Evolutionary conservation across 2,797 vertebrate genomes (phyloP).

Genomic region (Ispidina lecontei): DNA sequence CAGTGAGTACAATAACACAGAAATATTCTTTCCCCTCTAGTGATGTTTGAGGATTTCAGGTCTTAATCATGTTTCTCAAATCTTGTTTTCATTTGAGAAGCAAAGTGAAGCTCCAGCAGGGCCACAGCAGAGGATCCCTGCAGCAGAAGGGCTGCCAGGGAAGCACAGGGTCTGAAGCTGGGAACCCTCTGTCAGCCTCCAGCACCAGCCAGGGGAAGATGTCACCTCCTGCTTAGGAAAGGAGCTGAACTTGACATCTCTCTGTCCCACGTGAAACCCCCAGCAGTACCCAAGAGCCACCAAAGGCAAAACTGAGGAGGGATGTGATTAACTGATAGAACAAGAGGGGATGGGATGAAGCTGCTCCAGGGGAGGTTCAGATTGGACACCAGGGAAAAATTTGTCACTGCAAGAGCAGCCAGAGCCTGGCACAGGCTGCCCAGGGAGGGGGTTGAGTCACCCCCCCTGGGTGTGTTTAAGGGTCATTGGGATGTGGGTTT

Average conservation of each 20-base stretch:
- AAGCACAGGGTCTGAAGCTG: background rate
- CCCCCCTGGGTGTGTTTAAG: too few relatives aligned
- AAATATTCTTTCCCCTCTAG: background rate
- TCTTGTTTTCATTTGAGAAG: background rate
- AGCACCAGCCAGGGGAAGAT: background rate
- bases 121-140: rapidly evolving
- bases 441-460: too few relatives aligned
- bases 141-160: background rate
- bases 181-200: background rate
- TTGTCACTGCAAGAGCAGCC: too few relatives aligned
- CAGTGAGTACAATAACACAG: background rate
- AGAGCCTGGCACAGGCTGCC: too few relatives aligned
- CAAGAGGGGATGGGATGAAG: too few relatives aligned
- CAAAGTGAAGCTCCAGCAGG: background rate
- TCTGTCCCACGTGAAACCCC: background rate
- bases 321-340: background rate
- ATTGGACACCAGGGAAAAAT: too few relatives aligned
- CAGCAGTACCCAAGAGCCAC: background rate
- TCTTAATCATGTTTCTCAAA: background rate
- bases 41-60: background rate
- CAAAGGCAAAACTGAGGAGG: background rate
- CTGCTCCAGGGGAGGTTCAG: too few relatives aligned
- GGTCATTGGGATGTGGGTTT: too few relatives aligned
- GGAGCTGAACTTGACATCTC: background rate
- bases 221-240: background rate